Conservation (phyloP, 1,140 invertebrate genomes). For the Anastatus disparis region DNA sequence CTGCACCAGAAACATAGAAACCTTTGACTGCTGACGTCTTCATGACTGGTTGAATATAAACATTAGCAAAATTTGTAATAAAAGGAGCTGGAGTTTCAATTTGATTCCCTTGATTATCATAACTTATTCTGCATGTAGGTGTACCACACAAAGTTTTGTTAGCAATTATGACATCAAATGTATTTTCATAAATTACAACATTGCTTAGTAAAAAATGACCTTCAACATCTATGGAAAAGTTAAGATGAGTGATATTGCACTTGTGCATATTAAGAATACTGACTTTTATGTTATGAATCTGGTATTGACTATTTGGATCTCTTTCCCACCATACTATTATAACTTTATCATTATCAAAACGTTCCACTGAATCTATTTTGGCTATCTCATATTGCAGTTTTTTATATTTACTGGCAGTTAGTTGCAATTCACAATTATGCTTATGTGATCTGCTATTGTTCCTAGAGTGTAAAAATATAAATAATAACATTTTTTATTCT, state of each 20-base stretch:
- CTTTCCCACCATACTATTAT: slow-evolving; percentile 29
- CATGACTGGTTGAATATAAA: slow-evolving; percentile 19
- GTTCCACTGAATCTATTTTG: slow-evolving; percentile 5
- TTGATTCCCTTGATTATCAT: background rate
- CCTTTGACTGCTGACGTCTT: background rate
- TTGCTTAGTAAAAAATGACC: slow-evolving; percentile 16
- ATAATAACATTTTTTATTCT: too few species aligned
- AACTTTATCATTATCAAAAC: background rate
- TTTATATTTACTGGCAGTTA: background rate
- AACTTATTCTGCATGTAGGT: background rate
- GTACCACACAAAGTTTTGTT: background rate
- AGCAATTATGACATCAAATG: slow-evolving; percentile 15
- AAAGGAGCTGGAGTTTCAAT: slow-evolving; percentile 14
- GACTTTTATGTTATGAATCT: slow-evolving; percentile 18
- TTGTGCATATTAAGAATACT: background rate
- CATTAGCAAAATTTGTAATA: slow-evolving; percentile 23
- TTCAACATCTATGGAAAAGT: background rate
- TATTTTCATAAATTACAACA: background rate
- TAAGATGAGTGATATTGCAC: background rate
- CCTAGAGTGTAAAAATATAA: background rate
- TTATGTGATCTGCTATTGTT: background rate
- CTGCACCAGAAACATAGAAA: slow-evolving; percentile 9
- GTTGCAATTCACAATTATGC: background rate
- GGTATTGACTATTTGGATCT: slow-evolving; percentile 8
- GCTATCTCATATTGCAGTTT: slow-evolving; percentile 3